Evolutionary conservation across 2,888 invertebrate species (phyloP), one percentile per base, ranked within the genome.

Genomic region (Beris chalybata): DNA sequence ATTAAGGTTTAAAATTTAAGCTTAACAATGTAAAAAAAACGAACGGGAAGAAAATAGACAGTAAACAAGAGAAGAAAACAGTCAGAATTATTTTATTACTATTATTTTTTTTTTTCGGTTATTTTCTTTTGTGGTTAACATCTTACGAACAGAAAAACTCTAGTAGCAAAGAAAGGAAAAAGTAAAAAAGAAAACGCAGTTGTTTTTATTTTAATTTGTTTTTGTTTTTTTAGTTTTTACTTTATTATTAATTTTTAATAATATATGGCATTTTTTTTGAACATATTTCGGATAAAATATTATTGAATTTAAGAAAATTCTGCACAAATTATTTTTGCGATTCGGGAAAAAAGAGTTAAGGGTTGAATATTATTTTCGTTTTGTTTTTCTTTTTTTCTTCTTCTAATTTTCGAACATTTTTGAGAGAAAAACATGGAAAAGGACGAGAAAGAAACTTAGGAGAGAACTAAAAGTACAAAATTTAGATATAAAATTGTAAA

Each of bases 11-110:
- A 22, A 22, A 22, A 22, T 22, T 58, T 58, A 45, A 45, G 12
- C 1, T 29, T 30, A 12, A 47, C n/a, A 61, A 54, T n/a, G n/a
- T n/a, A 45, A 58, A 53, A 44, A 50, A 38, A 30, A 50, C 38
- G 45, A 45, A 11, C 59, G 44, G 59, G 54, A 66, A 66, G 66
- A 59, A 59, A 66, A 66, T 61, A n/a, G n/a, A 55, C 48, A 55
- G 15, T 38, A 5, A 38, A 38, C 7, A 3, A 38, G 38, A 38
- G 5, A 38, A 38, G 38, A 38, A 38, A 38, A 38, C 9, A 38
- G 9, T 1, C 38, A 29, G 4, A 4, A 9, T 9, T 31, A 29
- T 22, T 30, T 54, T 54, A n/a, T 12, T 31, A n/a, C n/a, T n/a
- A n/a, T n/a, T n/a, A n/a, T 31, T 54, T 54, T 4, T 7, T 5